phyloP scores from a whole-genome alignment of 2,888 invertebrate genomes.

The Agrilus cyanescens region DNA sequence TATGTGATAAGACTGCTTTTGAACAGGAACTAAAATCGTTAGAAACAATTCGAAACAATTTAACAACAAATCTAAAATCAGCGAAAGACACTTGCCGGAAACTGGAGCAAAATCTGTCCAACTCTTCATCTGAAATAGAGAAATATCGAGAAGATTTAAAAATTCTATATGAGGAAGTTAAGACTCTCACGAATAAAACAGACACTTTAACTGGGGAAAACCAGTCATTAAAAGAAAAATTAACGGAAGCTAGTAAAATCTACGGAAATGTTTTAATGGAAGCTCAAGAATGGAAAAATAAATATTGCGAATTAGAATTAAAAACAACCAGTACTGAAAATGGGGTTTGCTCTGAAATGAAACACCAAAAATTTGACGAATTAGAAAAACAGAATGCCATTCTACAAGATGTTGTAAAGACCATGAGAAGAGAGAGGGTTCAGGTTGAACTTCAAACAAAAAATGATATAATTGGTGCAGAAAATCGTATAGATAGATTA shows the following conservation, averaged over 20 bases:
- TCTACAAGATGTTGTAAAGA: constrained; percentile 17
- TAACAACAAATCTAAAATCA: constrained; percentile 6
- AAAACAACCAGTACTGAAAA: no score
- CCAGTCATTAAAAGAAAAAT: constrained; percentile 5
- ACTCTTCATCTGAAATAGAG: no score
- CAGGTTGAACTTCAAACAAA: constrained; percentile 1
- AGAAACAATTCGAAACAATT: constrained; percentile 6
- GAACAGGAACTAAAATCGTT: constrained; percentile 12
- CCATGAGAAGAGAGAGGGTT: constrained; percentile 15
- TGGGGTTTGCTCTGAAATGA: constrained; percentile 5
- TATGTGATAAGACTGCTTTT: constrained; percentile 11
- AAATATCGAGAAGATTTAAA: no score
- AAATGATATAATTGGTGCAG: constrained; percentile 8
- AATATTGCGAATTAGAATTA: no score
- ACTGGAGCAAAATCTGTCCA: no score
- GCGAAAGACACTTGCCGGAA: no score
- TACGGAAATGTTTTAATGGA: no score
- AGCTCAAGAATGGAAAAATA: no score
- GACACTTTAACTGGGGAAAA: constrained; percentile 3
- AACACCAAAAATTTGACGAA: constrained; percentile 12
- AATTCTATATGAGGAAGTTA: no score
- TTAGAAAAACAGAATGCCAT: constrained; percentile 15
- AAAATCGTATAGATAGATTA: constrained; percentile 13
- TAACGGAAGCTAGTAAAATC: background rate
- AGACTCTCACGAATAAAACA: no score